Conservation (phyloP, 2,888 invertebrate genomes). For the Calliopum simillimum region DNA sequence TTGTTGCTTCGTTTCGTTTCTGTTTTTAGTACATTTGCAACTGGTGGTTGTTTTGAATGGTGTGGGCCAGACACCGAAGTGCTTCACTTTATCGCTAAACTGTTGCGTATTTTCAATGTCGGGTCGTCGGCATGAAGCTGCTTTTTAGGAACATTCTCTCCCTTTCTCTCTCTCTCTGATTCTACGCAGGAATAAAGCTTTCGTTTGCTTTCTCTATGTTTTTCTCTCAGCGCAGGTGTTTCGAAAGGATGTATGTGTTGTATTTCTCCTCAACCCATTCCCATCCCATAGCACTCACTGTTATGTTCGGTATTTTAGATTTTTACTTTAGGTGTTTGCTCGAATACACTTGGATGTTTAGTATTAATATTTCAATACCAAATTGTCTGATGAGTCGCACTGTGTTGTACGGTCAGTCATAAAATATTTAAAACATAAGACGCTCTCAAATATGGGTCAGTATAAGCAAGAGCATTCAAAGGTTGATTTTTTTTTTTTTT, state of each 20-base stretch:
- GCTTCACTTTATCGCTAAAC: not conserved
- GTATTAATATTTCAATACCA: no score
- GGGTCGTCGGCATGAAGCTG: not conserved
- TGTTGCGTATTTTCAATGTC: constrained; percentile 15
- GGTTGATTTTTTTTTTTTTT: no score
- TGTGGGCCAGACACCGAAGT: not conserved
- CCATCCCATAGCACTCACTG: no score
- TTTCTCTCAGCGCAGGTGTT: constrained; percentile 2
- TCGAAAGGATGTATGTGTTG: not conserved
- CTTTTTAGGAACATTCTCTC: not conserved
- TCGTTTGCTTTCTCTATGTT: not conserved
- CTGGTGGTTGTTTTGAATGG: constrained; percentile 9
- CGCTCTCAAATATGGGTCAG: no score
- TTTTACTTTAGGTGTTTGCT: no score
- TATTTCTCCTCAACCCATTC: no score
- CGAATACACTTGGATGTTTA: no score
- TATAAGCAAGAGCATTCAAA: no score
- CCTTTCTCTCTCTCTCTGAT: not conserved
- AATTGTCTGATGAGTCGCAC: no score
- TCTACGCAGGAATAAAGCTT: not conserved
- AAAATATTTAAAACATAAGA: no score
- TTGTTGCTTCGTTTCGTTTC: not conserved
- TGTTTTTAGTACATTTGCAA: constrained; percentile 15
- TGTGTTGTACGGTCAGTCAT: no score
- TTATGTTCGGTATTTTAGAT: no score